phyloP scores from a whole-genome alignment of 1,140 invertebrate genomes.

The Orussus abietinus region DNA sequence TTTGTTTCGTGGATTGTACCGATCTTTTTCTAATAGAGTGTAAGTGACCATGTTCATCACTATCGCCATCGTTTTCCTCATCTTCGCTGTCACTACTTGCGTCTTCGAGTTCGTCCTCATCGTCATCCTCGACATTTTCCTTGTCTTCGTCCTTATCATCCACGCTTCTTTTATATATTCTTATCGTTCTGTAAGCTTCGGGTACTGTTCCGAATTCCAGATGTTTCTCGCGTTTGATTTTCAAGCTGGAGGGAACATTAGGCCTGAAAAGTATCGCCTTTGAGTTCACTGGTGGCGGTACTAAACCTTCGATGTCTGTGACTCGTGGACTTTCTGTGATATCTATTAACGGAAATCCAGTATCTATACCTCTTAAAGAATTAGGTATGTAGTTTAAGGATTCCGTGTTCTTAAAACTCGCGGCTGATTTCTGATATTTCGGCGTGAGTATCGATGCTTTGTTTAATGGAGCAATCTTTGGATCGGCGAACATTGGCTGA shows the following conservation, averaged over 20 bases:
- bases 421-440: background rate
- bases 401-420: too few relatives aligned
- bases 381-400: background rate
- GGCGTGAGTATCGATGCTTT: background rate
- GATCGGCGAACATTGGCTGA: constrained; percentile 10
- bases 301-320: constrained; percentile 15
- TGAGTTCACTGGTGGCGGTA: constrained; percentile 15
- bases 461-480: background rate
- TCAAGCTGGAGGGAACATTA: too few relatives aligned
- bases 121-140: too few relatives aligned
- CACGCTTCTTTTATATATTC: constrained; percentile 23
- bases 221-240: too few relatives aligned
- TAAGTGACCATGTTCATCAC: too few relatives aligned
- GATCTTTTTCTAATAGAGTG: too few relatives aligned
- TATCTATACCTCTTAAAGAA: constrained; percentile 4
- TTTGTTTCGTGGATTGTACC: too few relatives aligned
- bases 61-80: background rate
- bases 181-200: constrained; percentile 14
- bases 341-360: constrained; percentile 3
- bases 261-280: too few relatives aligned
- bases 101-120: background rate
- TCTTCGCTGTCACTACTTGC: background rate
- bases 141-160: too few relatives aligned
- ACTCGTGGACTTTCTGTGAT: constrained; percentile 7
- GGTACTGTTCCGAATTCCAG: too few relatives aligned